Evolutionary conservation across 2,113 vertebrate genomes (phyloP).

Genomic region (Lagopus muta): DNA sequence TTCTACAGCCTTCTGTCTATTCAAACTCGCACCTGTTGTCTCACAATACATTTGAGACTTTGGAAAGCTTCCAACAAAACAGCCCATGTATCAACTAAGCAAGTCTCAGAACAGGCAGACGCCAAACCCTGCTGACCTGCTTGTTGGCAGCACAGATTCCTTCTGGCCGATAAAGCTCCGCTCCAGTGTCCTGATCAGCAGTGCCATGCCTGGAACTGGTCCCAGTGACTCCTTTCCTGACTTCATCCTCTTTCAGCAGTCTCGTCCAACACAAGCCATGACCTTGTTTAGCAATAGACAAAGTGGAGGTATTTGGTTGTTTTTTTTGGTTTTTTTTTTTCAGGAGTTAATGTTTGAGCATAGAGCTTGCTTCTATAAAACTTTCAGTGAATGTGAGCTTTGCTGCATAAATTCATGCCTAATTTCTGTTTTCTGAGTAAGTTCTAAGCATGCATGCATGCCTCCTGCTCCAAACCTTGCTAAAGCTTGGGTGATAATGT

Average conservation of each 20-base stretch:
- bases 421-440: not conserved
- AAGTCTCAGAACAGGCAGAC: not conserved
- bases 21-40: not conserved
- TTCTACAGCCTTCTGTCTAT: not conserved
- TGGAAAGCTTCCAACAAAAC: not conserved
- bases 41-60: not conserved
- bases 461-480: not conserved
- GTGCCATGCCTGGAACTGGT: not conserved
- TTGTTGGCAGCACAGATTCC: fast-evolving
- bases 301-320: not conserved
- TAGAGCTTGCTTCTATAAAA: not conserved
- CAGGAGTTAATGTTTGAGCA: not conserved
- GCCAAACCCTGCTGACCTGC: not conserved
- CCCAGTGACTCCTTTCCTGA: not conserved
- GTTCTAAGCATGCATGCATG: fast-evolving
- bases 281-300: not conserved
- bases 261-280: fast-evolving
- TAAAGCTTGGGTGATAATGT: not conserved
- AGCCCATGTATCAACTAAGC: fast-evolving
- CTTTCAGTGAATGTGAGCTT: not conserved
- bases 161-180: not conserved
- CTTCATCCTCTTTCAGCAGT: not conserved
- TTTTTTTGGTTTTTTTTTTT: not conserved
- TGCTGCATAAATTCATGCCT: not conserved
- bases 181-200: not conserved